Conservation (phyloP, 2,113 vertebrate genomes). For the Nansenia antarctica region DNA sequence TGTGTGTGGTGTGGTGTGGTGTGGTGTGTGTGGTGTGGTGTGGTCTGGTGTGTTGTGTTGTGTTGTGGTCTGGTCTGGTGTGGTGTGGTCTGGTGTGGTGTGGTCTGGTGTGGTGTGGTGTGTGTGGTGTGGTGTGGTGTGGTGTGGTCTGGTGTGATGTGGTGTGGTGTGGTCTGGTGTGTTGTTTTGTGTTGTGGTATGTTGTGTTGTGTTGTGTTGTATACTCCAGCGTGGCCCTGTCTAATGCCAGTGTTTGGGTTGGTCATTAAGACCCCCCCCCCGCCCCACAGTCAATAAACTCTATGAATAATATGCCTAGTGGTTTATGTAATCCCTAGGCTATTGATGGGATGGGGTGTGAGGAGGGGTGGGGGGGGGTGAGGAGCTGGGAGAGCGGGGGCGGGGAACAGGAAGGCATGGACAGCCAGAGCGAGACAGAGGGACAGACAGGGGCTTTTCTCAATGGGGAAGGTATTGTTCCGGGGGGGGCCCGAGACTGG, state of each 20-base stretch:
- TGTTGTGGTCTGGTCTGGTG: constrained; percentile 32
- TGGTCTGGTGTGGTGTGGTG: constrained; percentile 19
- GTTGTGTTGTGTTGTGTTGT: constrained; percentile 24
- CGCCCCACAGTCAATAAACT: constrained; percentile 29
- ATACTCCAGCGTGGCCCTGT: constrained; percentile 28
- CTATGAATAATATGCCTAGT: constrained; percentile 43
- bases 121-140: constrained; percentile 26
- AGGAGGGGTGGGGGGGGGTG: no score
- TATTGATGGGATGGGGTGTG: constrained; percentile 49
- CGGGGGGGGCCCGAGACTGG: constrained; percentile 37
- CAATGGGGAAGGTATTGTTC: constrained; percentile 38
- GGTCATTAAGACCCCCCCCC: constrained; percentile 26
- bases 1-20: no score
- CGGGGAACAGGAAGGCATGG: constrained; percentile 24
- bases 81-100: no score
- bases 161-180: not conserved
- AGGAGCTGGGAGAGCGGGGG: constrained; percentile 19
- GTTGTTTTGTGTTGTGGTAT: constrained; percentile 22
- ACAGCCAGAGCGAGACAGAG: constrained; percentile 34
- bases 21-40: constrained; percentile 12
- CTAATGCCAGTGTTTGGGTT: constrained; percentile 31
- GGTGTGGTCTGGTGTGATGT: constrained; percentile 22
- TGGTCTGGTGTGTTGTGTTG: constrained; percentile 20
- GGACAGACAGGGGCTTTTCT: constrained; percentile 32
- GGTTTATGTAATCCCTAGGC: constrained; percentile 61